A percentile compares a stretch with the other conserved stretches of the same genome.
Conservation (phyloP, 2,888 invertebrate species). For the Beris chalybata region DNA sequence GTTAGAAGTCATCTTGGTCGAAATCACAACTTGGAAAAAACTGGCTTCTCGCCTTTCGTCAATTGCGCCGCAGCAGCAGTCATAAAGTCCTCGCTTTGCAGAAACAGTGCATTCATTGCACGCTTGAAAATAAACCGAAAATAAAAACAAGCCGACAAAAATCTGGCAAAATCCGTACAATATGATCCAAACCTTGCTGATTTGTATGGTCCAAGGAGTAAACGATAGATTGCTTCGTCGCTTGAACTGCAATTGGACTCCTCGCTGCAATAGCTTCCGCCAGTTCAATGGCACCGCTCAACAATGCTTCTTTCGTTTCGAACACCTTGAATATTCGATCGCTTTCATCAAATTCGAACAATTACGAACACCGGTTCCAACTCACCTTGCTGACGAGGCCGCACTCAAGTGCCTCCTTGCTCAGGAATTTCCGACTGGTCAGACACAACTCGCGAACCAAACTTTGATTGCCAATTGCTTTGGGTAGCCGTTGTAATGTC, state of each 20-base stretch:
- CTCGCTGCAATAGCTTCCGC: conserved; percentile 82
- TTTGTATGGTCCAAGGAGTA: conserved; percentile 88
- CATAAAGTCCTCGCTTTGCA: conserved; percentile 88
- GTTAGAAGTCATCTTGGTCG: neutral
- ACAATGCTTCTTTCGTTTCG: conserved; percentile 57
- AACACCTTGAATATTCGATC: conserved; percentile 46
- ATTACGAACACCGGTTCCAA: neutral
- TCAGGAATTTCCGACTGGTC: conserved; percentile 78
- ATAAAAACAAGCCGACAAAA: conserved; percentile 34
- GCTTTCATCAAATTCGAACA: neutral
- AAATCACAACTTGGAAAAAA: conserved; percentile 77
- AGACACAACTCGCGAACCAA: conserved; percentile 83
- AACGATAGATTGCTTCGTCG: conserved; percentile 79
- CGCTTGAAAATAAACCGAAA: conserved; percentile 61
- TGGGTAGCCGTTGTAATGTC: conserved; percentile 88
- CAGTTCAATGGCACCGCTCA: conserved; percentile 71
- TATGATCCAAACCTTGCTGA: conserved; percentile 84
- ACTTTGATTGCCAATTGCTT: conserved; percentile 82
- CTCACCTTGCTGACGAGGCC: conserved; percentile 84
- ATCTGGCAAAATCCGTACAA: conserved; percentile 62
- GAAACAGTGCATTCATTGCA: conserved; percentile 77
- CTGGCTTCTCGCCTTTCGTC: conserved; percentile 68
- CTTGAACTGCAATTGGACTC: conserved; percentile 94
- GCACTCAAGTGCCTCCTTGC: conserved; percentile 76
- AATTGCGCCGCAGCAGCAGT: conserved; percentile 75